phyloP scores from a whole-genome alignment of 2,113 vertebrate genomes.

The Syngnathus scovelli region DNA sequence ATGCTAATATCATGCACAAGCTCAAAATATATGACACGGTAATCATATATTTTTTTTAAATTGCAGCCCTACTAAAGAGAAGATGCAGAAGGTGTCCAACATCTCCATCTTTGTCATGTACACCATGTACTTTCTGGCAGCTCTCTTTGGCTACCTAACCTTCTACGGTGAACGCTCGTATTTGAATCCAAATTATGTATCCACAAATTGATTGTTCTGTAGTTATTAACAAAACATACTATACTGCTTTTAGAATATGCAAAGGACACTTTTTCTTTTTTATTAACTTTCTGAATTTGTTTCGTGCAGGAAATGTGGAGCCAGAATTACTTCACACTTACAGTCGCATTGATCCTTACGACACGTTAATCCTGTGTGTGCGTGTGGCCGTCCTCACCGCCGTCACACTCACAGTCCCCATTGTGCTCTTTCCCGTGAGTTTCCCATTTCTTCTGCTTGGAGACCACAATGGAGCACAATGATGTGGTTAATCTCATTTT shows the following conservation, averaged over 20 bases:
- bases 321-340: slow-evolving; percentile 93
- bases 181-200: not conserved
- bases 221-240: not conserved
- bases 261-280: too few species aligned
- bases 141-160: slow-evolving; percentile 96
- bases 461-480: not conserved
- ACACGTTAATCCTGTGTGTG: slow-evolving; percentile 90
- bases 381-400: slow-evolving; percentile 92
- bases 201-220: not conserved
- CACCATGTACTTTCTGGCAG: slow-evolving; percentile 94
- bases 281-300: not conserved
- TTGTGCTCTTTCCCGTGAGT: slow-evolving; percentile 94
- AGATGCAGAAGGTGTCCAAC: slow-evolving; percentile 94
- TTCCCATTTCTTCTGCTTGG: not conserved
- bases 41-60: slow-evolving; percentile 10
- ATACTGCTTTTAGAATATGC: not conserved
- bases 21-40: slow-evolving; percentile 15
- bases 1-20: not conserved
- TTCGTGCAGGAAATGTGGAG: slow-evolving; percentile 77
- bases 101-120: slow-evolving; percentile 94
- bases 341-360: slow-evolving; percentile 84
- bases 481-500: not conserved
- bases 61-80: slow-evolving; percentile 81
- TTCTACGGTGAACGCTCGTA: slow-evolving; percentile 82
- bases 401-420: slow-evolving; percentile 93